These are phyloP conservation scores for Pseudochirops cupreus DNA, from an alignment of 2,797 vertebrate genomes.

Conservation along the genomic window DNA sequence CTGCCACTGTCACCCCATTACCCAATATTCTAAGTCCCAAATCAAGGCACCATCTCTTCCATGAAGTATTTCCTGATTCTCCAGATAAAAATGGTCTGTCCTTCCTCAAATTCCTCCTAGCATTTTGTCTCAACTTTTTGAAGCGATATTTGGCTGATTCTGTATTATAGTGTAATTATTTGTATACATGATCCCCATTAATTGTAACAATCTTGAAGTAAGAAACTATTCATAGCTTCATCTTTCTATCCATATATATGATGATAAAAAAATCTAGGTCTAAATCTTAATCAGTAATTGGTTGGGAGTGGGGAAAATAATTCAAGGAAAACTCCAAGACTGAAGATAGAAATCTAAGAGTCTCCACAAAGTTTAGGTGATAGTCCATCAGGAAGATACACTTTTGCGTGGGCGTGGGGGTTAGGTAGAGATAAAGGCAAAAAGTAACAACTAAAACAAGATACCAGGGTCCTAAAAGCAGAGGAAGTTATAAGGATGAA, in stretches of 20 bases:
- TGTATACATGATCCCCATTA: background rate
- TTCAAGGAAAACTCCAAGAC: background rate
- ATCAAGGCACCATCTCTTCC: background rate
- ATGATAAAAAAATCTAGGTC: background rate
- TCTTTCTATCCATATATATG: background rate
- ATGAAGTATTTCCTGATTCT: background rate
- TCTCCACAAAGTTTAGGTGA: background rate
- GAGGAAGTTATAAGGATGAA: background rate
- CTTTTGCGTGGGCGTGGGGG: background rate
- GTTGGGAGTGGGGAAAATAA: background rate
- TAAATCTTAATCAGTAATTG: background rate
- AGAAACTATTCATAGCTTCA: background rate
- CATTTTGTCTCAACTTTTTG: background rate
- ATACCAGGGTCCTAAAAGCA: background rate
- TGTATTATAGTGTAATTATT: background rate
- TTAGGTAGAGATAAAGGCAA: background rate
- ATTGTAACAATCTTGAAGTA: background rate
- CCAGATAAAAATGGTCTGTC: background rate
- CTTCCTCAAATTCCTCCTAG: background rate
- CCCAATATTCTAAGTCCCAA: background rate
- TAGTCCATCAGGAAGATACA: background rate
- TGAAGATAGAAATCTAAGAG: background rate
- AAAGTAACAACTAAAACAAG: background rate
- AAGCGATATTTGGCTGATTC: background rate
- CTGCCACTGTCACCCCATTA: background rate